Evolutionary conservation across 2,113 vertebrate species (phyloP).

Genomic region (Siphamia tubifer): DNA sequence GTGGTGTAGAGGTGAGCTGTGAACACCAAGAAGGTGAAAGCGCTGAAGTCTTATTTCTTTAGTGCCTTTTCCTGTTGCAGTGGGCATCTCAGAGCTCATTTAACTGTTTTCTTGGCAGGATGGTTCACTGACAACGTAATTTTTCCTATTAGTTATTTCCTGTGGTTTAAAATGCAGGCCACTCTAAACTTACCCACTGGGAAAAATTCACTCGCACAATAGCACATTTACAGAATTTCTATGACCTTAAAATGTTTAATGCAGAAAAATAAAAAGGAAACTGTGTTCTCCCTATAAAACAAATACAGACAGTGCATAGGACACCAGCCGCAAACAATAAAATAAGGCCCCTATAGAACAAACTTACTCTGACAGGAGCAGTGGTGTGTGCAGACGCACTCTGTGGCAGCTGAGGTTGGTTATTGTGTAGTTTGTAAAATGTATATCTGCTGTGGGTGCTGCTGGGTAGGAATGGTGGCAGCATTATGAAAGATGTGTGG

Average conservation of each 20-base stretch:
- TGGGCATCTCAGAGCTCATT: neutral
- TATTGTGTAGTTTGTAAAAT: neutral
- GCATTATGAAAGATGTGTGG: neutral
- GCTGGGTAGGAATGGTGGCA: neutral
- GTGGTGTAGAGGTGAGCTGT: slow-evolving; percentile 14
- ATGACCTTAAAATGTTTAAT: slow-evolving; percentile 1
- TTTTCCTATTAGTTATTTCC: neutral
- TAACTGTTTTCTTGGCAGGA: slow-evolving; percentile 10
- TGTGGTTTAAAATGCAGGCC: neutral
- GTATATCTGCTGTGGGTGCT: neutral
- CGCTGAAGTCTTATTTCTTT: neutral
- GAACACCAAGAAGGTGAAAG: slow-evolving; percentile 18
- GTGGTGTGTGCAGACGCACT: neutral
- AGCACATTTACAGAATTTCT: neutral
- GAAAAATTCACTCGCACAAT: neutral
- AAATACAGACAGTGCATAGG: neutral
- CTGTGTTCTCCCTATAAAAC: neutral
- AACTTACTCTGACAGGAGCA: neutral
- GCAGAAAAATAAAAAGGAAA: neutral
- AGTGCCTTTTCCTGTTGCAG: neutral
- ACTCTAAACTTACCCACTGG: neutral
- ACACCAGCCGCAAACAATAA: neutral
- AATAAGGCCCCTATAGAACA: neutral
- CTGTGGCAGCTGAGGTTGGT: neutral
- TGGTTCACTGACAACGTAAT: neutral